Percentiles rank a stretch among this genome's conserved stretches.
Conservation (phyloP, 2,113 vertebrate genomes). For the Trichechus manatus region DNA sequence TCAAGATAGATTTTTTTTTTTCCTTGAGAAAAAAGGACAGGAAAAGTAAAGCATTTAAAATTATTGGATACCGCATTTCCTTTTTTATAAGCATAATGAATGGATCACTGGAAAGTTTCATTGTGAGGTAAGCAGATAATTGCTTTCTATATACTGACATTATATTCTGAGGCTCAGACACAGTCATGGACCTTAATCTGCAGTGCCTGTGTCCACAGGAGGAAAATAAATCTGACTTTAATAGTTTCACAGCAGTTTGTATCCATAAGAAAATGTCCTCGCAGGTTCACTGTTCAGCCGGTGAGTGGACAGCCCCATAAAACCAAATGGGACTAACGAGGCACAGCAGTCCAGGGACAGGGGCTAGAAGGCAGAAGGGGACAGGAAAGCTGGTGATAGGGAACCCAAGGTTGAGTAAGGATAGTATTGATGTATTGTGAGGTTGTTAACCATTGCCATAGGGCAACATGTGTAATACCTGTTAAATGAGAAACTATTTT, state of each 20-base stretch:
- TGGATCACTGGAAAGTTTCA: neutral
- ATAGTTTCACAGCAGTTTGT: constrained; percentile 22
- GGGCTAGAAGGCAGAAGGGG: too few species aligned
- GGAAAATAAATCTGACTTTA: constrained; percentile 4
- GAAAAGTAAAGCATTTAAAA: constrained; percentile 1
- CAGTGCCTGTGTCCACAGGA: neutral
- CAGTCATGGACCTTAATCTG: neutral
- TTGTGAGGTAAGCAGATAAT: constrained; percentile 37
- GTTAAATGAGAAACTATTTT: too few species aligned
- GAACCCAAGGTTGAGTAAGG: too few species aligned
- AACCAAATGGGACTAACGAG: too few species aligned
- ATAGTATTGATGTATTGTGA: too few species aligned
- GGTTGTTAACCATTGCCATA: too few species aligned
- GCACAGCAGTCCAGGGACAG: too few species aligned
- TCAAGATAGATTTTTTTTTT: constrained; percentile 16
- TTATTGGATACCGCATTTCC: neutral
- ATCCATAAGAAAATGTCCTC: neutral
- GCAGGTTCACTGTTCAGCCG: neutral
- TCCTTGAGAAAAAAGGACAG: neutral
- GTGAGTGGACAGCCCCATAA: too few species aligned
- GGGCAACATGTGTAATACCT: too few species aligned
- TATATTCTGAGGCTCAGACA: neutral
- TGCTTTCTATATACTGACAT: neutral
- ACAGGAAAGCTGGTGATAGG: too few species aligned
- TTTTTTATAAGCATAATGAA: constrained; percentile 42